A percentile compares a stretch with the other conserved stretches of the same genome.
Conservation (phyloP, 2,113 vertebrate species). For the Psephotus haematonotus region DNA sequence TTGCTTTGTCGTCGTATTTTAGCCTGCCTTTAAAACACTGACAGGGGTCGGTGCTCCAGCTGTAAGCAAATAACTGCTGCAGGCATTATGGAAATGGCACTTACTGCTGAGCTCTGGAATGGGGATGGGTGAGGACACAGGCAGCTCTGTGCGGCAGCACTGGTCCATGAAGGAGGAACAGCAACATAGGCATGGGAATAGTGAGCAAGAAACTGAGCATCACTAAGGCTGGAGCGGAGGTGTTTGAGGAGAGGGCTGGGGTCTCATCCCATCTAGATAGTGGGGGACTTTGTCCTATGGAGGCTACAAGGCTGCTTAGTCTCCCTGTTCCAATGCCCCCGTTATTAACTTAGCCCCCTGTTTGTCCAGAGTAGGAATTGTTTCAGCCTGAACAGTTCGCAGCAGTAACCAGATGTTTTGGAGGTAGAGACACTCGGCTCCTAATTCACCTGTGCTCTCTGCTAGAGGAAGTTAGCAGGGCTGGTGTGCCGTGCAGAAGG, state of each 20-base stretch:
- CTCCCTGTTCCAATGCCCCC: neutral
- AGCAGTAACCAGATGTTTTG: neutral
- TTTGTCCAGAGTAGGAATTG: neutral
- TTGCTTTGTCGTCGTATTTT: neutral
- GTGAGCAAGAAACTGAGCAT: neutral
- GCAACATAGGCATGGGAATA: neutral
- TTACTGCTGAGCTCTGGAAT: neutral
- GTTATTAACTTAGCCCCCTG: neutral
- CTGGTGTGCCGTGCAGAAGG: neutral
- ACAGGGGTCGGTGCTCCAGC: fast-evolving
- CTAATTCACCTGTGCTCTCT: neutral
- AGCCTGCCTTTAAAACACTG: neutral
- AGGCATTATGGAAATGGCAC: neutral
- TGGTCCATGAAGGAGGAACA: neutral
- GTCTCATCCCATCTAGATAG: neutral
- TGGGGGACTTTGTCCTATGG: fast-evolving
- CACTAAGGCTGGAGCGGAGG: neutral
- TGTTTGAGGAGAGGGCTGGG: neutral
- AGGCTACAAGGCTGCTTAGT: neutral
- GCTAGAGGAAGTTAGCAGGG: neutral
- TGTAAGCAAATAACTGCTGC: neutral
- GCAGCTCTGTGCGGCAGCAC: neutral
- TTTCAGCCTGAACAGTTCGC: neutral
- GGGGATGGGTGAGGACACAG: neutral
- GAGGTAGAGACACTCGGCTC: neutral